Conservation (phyloP, 2,888 invertebrate species). For the Pterobdella sp. region DNA sequence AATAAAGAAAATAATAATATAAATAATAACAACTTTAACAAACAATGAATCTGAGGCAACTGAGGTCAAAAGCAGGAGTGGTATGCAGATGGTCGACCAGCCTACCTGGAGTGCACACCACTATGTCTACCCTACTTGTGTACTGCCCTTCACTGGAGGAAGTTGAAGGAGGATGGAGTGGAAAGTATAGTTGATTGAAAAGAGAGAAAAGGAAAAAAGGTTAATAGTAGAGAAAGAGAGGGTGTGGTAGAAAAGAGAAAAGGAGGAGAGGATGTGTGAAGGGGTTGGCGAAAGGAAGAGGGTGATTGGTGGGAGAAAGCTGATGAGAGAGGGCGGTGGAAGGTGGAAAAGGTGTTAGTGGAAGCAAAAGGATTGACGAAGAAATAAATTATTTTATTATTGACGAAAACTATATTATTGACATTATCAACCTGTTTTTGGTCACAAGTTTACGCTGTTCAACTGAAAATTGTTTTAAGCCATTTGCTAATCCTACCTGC, state of each 20-base stretch:
- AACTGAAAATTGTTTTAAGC: conserved; percentile 54
- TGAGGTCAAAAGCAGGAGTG: conserved; percentile 57
- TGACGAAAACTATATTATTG: no score
- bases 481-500: conserved; percentile 61
- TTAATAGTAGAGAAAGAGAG: not conserved
- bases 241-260: not conserved
- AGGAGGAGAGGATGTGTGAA: not conserved
- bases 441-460: conserved; percentile 48
- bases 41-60: conserved; percentile 47
- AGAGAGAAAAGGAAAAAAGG: not conserved
- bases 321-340: not conserved
- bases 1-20: not conserved
- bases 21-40: conserved; percentile 22
- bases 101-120: conserved; percentile 86
- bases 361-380: not conserved
- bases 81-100: conserved; percentile 81
- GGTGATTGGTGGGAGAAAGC: not conserved
- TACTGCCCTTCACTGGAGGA: conserved; percentile 37
- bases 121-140: conserved; percentile 61
- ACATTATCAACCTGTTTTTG: conserved; percentile 34
- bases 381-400: no score
- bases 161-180: not conserved
- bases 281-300: not conserved
- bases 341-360: not conserved
- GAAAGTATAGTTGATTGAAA: conserved; percentile 7